Evolutionary conservation across 2,888 invertebrate species (phyloP).

Genomic region (Drosophila helvetica): DNA sequence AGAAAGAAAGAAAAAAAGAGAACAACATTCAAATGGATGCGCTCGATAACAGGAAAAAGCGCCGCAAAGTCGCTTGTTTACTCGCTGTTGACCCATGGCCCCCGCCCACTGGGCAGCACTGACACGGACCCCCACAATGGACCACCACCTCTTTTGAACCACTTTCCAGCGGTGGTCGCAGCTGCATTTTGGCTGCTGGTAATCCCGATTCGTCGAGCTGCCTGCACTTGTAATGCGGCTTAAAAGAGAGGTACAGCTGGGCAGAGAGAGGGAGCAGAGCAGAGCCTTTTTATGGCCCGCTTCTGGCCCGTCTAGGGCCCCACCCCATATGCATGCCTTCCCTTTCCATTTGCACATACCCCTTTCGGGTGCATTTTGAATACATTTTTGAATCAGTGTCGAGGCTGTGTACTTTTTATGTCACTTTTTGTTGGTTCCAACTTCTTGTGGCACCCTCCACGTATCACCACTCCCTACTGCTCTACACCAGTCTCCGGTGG

Average conservation of each 20-base stretch:
- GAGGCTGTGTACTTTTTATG: slow-evolving; percentile 66
- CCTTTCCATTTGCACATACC: background rate
- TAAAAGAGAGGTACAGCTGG: slow-evolving; percentile 41
- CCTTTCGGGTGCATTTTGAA: slow-evolving; percentile 69
- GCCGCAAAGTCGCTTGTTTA: slow-evolving; percentile 75
- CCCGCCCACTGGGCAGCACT: background rate
- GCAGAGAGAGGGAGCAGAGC: slow-evolving; percentile 11
- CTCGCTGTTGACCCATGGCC: slow-evolving; percentile 51
- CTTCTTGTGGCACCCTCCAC: slow-evolving; percentile 16
- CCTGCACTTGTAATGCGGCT: slow-evolving; percentile 77
- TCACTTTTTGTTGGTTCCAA: slow-evolving; percentile 29
- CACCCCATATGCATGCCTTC: background rate
- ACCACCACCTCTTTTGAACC: slow-evolving; percentile 10
- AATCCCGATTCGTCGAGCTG: slow-evolving; percentile 60
- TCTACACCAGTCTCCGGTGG: slow-evolving; percentile 9
- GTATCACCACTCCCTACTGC: background rate
- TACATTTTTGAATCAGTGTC: slow-evolving; percentile 77
- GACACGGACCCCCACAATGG: background rate
- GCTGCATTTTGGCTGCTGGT: slow-evolving; percentile 68
- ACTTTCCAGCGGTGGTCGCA: slow-evolving; percentile 46
- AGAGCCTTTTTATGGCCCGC: slow-evolving; percentile 42
- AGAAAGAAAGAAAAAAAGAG: slow-evolving; percentile 13
- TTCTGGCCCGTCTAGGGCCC: slow-evolving; percentile 23
- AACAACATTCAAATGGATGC: slow-evolving; percentile 57
- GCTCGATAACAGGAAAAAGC: slow-evolving; percentile 68